phyloP scores from a whole-genome alignment of 2,797 vertebrate species.

The Onychomys leucogaster region DNA sequence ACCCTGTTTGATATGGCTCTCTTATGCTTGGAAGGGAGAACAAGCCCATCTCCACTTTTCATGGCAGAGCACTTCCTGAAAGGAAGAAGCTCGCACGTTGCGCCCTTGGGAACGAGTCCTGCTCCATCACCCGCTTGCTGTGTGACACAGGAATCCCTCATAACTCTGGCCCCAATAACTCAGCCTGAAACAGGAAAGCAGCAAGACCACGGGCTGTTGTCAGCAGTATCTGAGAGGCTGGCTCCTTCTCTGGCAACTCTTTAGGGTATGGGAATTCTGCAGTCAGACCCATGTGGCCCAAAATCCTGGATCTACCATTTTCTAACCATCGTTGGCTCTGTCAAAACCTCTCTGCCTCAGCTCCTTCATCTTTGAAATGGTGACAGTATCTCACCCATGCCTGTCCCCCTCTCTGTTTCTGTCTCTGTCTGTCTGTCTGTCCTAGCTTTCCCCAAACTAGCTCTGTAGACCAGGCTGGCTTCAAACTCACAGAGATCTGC shows the following conservation, averaged over 20 bases:
- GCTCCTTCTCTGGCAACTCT: not conserved
- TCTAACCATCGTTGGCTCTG: not conserved
- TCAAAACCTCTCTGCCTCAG: not conserved
- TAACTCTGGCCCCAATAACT: not conserved
- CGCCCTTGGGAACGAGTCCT: not conserved
- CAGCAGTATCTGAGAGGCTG: not conserved
- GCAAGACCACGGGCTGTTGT: not conserved
- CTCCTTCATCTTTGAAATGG: constrained; percentile 12
- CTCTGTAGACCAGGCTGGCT: not conserved
- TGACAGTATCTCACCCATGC: not conserved
- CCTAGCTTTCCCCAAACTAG: not conserved
- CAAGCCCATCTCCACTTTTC: not conserved
- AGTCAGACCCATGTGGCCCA: not conserved
- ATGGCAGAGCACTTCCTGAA: not conserved
- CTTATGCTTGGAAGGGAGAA: not conserved
- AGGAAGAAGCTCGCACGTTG: not conserved
- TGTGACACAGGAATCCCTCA: not conserved
- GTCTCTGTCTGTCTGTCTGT: no score
- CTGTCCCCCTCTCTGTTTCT: not conserved
- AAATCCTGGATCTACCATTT: not conserved
- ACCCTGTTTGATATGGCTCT: not conserved
- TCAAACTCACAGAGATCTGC: not conserved
- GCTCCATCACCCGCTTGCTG: not conserved
- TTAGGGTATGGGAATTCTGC: not conserved
- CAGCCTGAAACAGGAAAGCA: not conserved